Percentiles rank a stretch among this genome's conserved stretches.
Conservation (phyloP, 2,113 vertebrate species). For the Corythornis cristatus region DNA sequence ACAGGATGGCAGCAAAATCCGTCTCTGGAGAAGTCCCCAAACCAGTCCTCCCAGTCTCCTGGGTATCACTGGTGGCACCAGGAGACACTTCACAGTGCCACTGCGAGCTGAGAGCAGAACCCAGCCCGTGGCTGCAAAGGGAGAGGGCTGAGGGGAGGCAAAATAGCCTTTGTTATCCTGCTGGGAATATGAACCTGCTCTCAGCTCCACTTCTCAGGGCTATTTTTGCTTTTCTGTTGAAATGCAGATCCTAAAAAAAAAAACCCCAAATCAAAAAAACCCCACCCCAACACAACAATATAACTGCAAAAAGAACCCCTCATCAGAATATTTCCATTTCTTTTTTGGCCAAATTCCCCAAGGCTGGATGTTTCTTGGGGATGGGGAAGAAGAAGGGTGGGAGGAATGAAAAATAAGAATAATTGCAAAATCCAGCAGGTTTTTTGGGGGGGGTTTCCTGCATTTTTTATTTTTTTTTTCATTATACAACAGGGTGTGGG, state of each 20-base stretch:
- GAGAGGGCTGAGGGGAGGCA: not conserved
- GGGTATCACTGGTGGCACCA: not conserved
- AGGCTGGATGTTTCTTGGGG: not conserved
- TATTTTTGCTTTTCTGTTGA: not conserved
- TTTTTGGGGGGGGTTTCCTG: no score
- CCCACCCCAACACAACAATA: not conserved
- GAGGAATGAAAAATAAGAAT: not conserved
- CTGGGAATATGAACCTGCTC: not conserved
- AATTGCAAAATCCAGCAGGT: not conserved
- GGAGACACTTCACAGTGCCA: not conserved
- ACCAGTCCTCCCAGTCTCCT: not conserved
- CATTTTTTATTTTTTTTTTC: no score
- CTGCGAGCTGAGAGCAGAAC: not conserved
- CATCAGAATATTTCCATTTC: not conserved
- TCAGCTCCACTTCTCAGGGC: not conserved
- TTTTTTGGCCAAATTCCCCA: not conserved
- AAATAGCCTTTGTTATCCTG: fast-evolving
- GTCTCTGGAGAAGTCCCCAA: not conserved
- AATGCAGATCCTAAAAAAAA: not conserved
- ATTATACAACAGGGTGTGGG: not conserved
- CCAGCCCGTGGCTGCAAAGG: not conserved
- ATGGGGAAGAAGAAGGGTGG: not conserved
- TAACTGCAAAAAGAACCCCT: not conserved
- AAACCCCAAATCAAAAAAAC: not conserved
- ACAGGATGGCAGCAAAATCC: not conserved